A percentile compares a stretch with the other conserved stretches of the same genome.
Evolutionary conservation across 1,140 invertebrate species (phyloP).

Genomic region (Cydia fagiglandana): DNA sequence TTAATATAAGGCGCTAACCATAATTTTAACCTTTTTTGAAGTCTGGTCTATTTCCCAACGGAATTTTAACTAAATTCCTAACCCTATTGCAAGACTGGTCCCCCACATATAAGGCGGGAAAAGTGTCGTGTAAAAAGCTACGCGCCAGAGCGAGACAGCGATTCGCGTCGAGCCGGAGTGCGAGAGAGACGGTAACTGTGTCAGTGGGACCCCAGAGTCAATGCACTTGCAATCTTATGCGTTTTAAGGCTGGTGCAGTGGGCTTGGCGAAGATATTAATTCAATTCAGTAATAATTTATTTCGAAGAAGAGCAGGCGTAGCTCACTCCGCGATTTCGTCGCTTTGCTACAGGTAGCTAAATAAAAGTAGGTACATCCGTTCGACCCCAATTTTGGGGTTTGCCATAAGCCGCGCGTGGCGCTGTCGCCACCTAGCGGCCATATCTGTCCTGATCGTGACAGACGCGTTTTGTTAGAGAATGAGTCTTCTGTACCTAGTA

Average conservation of each 20-base stretch:
- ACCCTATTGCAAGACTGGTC: constrained; percentile 51
- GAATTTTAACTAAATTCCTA: constrained; percentile 9
- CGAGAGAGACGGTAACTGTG: constrained; percentile 51
- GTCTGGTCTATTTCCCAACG: neutral
- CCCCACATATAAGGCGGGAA: constrained; percentile 56
- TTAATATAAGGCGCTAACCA: constrained; percentile 32
- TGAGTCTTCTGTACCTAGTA: too few relatives aligned
- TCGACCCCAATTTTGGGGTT: too few relatives aligned
- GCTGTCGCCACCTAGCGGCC: too few relatives aligned
- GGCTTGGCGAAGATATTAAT: constrained; percentile 21
- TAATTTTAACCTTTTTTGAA: neutral
- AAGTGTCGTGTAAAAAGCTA: constrained; percentile 55
- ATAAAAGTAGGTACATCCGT: too few relatives aligned
- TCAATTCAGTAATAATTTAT: too few relatives aligned
- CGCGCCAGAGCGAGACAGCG: constrained; percentile 39
- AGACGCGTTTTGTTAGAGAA: too few relatives aligned
- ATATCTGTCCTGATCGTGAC: too few relatives aligned
- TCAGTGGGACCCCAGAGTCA: constrained; percentile 58
- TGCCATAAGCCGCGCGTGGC: too few relatives aligned
- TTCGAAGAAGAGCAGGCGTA: too few relatives aligned
- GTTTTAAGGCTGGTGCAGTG: constrained; percentile 22
- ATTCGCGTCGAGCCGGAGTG: neutral
- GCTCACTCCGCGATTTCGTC: too few relatives aligned
- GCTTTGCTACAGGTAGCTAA: too few relatives aligned
- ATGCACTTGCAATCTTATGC: constrained; percentile 49